phyloP scores from a whole-genome alignment of 2,888 invertebrate species.

The Rhingia campestris region DNA sequence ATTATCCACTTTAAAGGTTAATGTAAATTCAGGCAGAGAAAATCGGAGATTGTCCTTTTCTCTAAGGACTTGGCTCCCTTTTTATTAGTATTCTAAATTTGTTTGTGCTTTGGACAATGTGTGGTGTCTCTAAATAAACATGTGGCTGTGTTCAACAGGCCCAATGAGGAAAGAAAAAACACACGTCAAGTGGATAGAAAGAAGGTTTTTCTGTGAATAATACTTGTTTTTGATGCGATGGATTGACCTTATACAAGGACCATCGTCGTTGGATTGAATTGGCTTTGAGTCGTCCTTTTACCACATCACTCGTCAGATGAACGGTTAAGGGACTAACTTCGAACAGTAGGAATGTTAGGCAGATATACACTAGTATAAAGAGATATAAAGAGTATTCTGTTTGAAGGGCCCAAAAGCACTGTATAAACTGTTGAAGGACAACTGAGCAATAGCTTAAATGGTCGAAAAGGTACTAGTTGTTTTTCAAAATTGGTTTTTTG shows the following conservation, averaged over 20 bases:
- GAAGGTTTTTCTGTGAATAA: background rate
- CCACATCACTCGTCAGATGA: conserved; percentile 36
- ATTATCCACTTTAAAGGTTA: conserved; percentile 64
- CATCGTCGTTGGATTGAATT: conserved; percentile 21
- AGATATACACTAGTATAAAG: no score
- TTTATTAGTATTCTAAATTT: conserved; percentile 27
- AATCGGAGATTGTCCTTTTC: background rate
- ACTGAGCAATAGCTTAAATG: background rate
- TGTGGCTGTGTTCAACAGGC: background rate
- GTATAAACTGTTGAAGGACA: conserved; percentile 5
- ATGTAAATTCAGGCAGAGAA: conserved; percentile 8
- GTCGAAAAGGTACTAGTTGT: background rate
- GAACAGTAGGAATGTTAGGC: no score
- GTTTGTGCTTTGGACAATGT: conserved; percentile 5
- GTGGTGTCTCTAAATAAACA: no score
- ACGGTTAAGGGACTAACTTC: background rate
- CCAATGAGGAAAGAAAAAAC: background rate
- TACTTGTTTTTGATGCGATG: background rate
- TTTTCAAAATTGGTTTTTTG: background rate
- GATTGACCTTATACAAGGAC: conserved; percentile 31
- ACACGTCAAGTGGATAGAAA: background rate
- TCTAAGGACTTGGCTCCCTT: background rate
- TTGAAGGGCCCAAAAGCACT: background rate
- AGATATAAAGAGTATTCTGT: conserved; percentile 15
- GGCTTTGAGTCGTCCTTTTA: conserved; percentile 42